Base-by-base conservation (phyloP, 2,113 vertebrate genomes). In the Zosterops borbonicus region DNA sequence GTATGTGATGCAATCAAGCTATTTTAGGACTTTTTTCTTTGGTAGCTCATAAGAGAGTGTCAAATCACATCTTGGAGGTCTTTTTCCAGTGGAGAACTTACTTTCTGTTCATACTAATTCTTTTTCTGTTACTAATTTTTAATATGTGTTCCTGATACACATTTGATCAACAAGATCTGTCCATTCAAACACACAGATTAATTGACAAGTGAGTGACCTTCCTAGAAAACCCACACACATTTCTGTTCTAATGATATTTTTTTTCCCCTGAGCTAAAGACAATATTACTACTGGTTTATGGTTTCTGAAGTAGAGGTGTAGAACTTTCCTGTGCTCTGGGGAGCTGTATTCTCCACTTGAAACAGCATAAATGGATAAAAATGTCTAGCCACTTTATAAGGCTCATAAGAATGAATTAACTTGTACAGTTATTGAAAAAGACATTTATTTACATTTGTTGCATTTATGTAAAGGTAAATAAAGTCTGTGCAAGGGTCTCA, bases 361-460 rank as follows among this genome's bases (percentile, higher is more conserved):
- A 93, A 81, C 39, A 60, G 39, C 64, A 52, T 4, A 39, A 5
- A 69, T n/a, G 79, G 83, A 71, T 95, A 88, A 90, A 95, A 92
- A 90, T 52, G 68, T 94, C 92, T 83, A 81, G 76, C 88, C n/a
- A 35, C 71, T 90, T 96, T 93, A 90, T 83, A 89, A 77, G 76
- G 37, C 11, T 31, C 28, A 22, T 74, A 90, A 78, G 68, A 88
- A 89, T 0, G 7, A 71, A 76, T 69, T 76, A 73, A 85, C 42
- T 80, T 77, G 21, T 77, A 33, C 47, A 70, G 67, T 37, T 87
- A 49, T 47, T 84, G 64, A 17, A 82, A 89, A 87, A 82, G 27
- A 31, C 35, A 64, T 74, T 95, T 87, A 67, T 85, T 73, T 71
- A 14, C 46, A 46, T 69, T 90, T 5, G 13, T 70, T 73, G 25